A percentile compares a stretch with the other conserved stretches of the same genome.
phyloP scores from a whole-genome alignment of 2,113 vertebrate species.

The Passerina amoena region DNA sequence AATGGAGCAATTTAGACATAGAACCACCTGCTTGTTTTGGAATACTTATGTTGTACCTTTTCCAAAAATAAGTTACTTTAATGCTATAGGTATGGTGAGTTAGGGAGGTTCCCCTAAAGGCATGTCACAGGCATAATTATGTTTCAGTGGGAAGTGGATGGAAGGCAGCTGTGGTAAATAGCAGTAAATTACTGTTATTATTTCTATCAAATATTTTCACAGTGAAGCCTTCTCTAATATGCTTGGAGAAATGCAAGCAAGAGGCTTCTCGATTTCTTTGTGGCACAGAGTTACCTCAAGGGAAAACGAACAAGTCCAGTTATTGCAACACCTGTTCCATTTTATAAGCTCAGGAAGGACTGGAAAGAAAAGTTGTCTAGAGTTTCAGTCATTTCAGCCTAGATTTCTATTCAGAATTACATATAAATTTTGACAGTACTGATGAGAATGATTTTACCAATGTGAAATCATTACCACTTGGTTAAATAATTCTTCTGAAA shows the following conservation, averaged over 20 bases:
- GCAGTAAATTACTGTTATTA: neutral
- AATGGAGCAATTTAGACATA: neutral
- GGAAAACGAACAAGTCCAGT: neutral
- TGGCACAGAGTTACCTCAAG: neutral
- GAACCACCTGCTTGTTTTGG: neutral
- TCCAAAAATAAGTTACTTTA: neutral
- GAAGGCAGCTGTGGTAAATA: neutral
- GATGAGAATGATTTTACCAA: neutral
- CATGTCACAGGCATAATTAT: neutral
- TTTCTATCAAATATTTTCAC: neutral
- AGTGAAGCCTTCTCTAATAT: neutral
- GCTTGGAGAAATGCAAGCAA: neutral
- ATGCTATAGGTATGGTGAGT: neutral
- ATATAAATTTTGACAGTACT: neutral
- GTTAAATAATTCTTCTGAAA: neutral
- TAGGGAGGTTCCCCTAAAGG: neutral
- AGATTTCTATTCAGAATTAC: neutral
- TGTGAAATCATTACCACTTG: neutral
- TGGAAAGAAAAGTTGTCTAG: constrained; percentile 15
- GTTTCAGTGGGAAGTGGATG: neutral
- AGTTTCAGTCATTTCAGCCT: neutral
- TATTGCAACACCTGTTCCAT: neutral
- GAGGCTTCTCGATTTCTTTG: neutral
- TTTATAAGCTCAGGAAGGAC: neutral
- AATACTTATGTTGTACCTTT: neutral